Evolutionary conservation across 2,113 vertebrate species (phyloP).

Genomic region (Brachyhypopomus occidentalis): DNA sequence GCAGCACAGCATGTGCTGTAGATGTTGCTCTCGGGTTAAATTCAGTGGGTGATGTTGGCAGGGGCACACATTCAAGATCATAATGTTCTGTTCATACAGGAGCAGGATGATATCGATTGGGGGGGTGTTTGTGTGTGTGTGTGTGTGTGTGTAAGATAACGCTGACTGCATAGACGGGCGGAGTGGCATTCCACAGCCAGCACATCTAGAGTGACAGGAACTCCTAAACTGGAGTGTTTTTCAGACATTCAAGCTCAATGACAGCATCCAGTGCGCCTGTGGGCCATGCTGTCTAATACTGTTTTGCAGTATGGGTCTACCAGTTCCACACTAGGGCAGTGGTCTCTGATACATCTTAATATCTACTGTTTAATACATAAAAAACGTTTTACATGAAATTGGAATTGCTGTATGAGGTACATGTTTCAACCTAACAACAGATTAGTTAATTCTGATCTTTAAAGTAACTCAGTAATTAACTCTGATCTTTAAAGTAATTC

Average conservation of each 20-base stretch:
- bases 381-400: neutral
- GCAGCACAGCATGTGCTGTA: neutral
- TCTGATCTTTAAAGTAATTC: neutral
- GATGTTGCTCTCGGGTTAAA: neutral
- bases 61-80: conserved; percentile 29
- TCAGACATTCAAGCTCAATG: neutral
- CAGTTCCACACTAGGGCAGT: neutral
- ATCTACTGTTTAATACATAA: conserved; percentile 1
- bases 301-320: neutral
- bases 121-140: neutral
- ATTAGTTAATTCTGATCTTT: conserved; percentile 21
- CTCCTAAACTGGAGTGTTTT: neutral
- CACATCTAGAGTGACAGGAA: neutral
- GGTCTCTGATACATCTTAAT: too few relatives aligned
- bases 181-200: conserved; percentile 61
- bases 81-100: conserved; percentile 5
- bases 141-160: neutral
- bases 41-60: neutral
- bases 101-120: conserved; percentile 17
- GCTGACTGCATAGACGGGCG: conserved; percentile 51
- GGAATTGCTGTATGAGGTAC: neutral
- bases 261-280: neutral
- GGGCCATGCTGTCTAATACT: neutral
- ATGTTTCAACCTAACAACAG: conserved; percentile 9
- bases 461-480: neutral